A percentile compares a stretch with the other conserved stretches of the same genome.
Evolutionary conservation across 2,888 invertebrate species (phyloP).

Genomic region (Tetragnatha montana): DNA sequence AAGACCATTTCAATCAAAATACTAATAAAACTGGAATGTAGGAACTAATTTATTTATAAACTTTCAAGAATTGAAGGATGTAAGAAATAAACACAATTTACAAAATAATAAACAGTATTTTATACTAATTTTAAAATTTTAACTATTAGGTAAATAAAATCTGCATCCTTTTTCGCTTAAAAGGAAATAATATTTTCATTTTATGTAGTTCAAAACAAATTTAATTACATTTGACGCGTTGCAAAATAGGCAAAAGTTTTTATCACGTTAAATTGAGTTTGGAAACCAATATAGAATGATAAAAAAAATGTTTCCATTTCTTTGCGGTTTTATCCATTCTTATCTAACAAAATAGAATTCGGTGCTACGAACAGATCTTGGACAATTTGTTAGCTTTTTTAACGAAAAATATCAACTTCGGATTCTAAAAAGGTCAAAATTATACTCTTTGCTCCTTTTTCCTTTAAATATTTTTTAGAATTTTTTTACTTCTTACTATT

Average conservation of each 20-base stretch:
- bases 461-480: neutral
- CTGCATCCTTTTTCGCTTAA: neutral
- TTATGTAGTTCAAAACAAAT: no score
- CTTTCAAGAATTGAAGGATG: no score
- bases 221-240: no score
- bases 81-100: no score
- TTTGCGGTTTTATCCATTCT: neutral
- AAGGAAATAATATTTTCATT: no score
- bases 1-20: no score
- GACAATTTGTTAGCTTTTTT: neutral
- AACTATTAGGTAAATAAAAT: neutral
- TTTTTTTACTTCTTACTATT: slow-evolving; percentile 18
- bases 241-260: no score
- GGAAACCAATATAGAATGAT: neutral
- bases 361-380: neutral
- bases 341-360: neutral
- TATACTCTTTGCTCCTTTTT: slow-evolving; percentile 9
- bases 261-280: neutral
- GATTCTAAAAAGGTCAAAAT: neutral
- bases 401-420: no score
- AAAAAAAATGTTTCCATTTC: neutral
- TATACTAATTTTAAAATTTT: no score
- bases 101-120: no score
- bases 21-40: no score
- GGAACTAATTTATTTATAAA: no score